Evolutionary conservation across 2,888 invertebrate species (phyloP).

Genomic region (Pteria penguin): DNA sequence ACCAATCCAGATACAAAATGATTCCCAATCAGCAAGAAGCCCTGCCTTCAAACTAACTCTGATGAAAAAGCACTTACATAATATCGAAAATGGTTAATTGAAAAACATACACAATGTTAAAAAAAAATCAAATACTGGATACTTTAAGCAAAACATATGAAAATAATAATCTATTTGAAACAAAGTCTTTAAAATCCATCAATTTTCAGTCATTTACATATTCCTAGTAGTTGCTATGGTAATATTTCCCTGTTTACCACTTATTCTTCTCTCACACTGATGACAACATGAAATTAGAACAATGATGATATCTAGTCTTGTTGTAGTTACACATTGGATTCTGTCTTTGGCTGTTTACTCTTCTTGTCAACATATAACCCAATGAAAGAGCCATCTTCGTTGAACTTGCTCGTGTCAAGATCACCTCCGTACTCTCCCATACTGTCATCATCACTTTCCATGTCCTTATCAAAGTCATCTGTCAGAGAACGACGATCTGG

Average conservation of each 20-base stretch:
- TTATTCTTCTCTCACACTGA: neutral
- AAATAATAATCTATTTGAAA: neutral
- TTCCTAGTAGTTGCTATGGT: neutral
- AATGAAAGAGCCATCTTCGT: slow-evolving; percentile 63
- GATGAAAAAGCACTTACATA: neutral
- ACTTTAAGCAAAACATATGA: neutral
- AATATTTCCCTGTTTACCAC: neutral
- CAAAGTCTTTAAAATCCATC: neutral
- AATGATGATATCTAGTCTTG: neutral
- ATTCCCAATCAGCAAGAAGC: too few relatives aligned
- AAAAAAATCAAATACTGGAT: neutral
- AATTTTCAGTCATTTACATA: neutral
- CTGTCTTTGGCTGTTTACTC: slow-evolving; percentile 15
- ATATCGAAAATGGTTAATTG: too few relatives aligned
- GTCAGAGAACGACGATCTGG: slow-evolving; percentile 53
- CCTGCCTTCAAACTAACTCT: neutral
- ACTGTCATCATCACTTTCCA: slow-evolving; percentile 52
- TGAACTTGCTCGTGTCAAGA: slow-evolving; percentile 56
- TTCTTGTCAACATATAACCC: slow-evolving; percentile 57
- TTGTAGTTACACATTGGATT: slow-evolving; percentile 21
- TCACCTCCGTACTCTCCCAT: slow-evolving; percentile 59
- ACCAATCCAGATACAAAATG: too few relatives aligned
- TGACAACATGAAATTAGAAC: neutral
- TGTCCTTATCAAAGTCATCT: slow-evolving; percentile 53
- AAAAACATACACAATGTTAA: neutral